Evolutionary conservation across 2,113 vertebrate genomes (phyloP), one percentile per base, ranked within the genome.

Genomic region (Uria lomvia): DNA sequence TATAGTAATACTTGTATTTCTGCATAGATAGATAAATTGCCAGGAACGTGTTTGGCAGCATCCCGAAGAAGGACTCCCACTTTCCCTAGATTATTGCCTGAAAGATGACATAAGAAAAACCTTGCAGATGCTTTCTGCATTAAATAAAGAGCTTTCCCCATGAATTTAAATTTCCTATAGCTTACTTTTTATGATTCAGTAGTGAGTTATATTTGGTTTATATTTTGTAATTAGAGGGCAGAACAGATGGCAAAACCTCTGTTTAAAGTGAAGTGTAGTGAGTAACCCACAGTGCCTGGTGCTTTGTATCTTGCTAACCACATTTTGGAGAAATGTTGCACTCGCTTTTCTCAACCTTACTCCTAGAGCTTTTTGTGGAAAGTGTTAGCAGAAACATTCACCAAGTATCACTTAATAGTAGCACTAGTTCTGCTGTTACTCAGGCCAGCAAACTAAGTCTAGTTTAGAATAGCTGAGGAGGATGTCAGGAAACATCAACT

Each of bases 181-280:
- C 70, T 96, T 86, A 70, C 70, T 88, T 62, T 94, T 75, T 90
- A 70, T 94, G 76, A 76, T 91, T 76, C 70, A 65, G 59, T 79
- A 79, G 63, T 87, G 92, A 91, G 71, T 93, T 97, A 49, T 94
- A 74, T 94, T 96, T 78, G 75, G 63, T 70, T 85, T 96, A 43
- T 89, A 67, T 95, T 94, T 95, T 95, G 90, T 94, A 94, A 96
- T 96, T 95, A 95, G 78, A 89, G 72, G 62, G n/a, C 81, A 85
- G 94, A 97, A 80, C 95, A 97, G 91, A 97, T 97, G 97, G 96
- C 82, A 95, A 84, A 72, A 49, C 68, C 78, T 90, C 47, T 62
- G 49, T 67, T 87, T 95, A 43, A 91, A 86, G 59, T 65, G 56
- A 80, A 75, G 56, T n/a, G 40, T 68, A 62, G 23, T 23, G 38